Evolutionary conservation across 2,888 invertebrate species (phyloP).

Genomic region (Boloria euphrosyne): DNA sequence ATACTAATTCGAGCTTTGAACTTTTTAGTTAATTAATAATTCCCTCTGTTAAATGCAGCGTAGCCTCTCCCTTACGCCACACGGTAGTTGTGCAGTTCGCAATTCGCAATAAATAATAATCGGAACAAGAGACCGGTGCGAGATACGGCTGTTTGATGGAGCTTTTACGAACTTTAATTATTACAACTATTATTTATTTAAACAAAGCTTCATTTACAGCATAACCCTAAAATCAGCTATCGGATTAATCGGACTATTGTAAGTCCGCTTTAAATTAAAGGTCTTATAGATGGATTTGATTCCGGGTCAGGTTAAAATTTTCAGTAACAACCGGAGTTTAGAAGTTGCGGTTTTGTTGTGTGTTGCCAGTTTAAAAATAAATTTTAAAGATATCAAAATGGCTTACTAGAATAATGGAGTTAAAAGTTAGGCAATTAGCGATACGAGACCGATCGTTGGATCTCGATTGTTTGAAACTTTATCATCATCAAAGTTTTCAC

Average conservation of each 20-base stretch:
- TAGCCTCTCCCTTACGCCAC: slow-evolving; percentile 1
- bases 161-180: slow-evolving; percentile 25
- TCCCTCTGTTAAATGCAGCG: not conserved
- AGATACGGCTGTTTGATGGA: slow-evolving; percentile 35
- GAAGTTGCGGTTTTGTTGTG: not conserved
- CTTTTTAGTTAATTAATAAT: no score
- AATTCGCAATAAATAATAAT: slow-evolving; percentile 45
- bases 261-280: not conserved
- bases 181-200: not conserved
- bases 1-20: no score
- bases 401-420: not conserved
- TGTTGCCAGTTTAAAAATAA: not conserved
- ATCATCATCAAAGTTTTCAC: slow-evolving; percentile 1
- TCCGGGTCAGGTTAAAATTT: no score
- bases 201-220: not conserved
- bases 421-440: slow-evolving; percentile 16
- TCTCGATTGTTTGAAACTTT: slow-evolving; percentile 15
- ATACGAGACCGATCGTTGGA: not conserved
- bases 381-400: not conserved
- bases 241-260: not conserved
- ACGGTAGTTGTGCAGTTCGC: slow-evolving; percentile 38
- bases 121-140: slow-evolving; percentile 38
- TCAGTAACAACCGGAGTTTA: no score
- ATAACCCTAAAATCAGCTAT: not conserved
- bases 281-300: no score